A percentile compares a stretch with the other conserved stretches of the same genome.
Conservation (phyloP, 1,140 invertebrate genomes). For the Lethocerus indicus region DNA sequence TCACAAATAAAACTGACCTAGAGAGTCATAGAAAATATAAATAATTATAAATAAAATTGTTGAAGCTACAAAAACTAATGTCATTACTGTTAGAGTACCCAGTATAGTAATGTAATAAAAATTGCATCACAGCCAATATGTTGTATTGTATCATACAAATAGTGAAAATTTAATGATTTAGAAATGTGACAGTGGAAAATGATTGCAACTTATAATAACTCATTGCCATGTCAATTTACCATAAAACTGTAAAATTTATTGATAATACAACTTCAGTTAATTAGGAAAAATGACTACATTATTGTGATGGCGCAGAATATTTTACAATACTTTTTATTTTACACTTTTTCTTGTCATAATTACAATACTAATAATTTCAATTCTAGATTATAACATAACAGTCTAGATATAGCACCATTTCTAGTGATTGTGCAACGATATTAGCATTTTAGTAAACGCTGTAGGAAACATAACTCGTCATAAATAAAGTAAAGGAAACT, state of each 20-base stretch:
- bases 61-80: no score
- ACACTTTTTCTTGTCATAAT: background rate
- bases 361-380: background rate
- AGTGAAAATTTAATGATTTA: background rate
- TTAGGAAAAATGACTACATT: background rate
- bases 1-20: no score
- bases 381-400: slow-evolving; percentile 3
- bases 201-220: background rate
- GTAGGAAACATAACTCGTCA: background rate
- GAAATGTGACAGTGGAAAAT: background rate
- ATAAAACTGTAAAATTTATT: background rate
- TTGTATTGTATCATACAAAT: background rate
- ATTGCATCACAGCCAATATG: slow-evolving; percentile 4
- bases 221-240: background rate
- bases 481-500: background rate
- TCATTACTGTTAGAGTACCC: no score
- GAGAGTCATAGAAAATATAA: no score
- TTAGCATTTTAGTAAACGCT: background rate
- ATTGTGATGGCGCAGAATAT: no score
- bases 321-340: no score
- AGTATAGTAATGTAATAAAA: background rate
- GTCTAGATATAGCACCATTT: slow-evolving; percentile 12
- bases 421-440: slow-evolving; percentile 9
- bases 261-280: background rate
- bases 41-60: no score